phyloP scores from a whole-genome alignment of 1,140 invertebrate species.

The Penaeus chinensis region DNA sequence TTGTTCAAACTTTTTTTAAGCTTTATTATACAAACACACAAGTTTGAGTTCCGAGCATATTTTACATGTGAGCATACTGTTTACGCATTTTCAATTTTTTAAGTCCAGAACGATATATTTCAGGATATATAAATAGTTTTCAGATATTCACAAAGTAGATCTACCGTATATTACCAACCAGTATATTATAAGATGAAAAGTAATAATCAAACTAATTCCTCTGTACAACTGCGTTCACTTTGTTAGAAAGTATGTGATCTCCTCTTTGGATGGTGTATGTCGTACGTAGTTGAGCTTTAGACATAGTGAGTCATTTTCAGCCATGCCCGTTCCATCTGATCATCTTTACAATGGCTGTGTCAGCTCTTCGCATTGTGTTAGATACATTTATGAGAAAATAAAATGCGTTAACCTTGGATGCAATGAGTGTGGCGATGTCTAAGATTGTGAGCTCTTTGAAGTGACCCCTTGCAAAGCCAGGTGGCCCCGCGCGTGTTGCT shows the following conservation, averaged over 20 bases:
- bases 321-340: slow-evolving; percentile 33
- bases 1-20: slow-evolving; percentile 9
- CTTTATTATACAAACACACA: slow-evolving; percentile 17
- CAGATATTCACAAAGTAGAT: neutral
- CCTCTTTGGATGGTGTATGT: slow-evolving; percentile 27
- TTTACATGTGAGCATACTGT: too few species aligned
- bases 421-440: neutral
- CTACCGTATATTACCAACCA: neutral
- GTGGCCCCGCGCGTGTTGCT: too few species aligned
- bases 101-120: neutral
- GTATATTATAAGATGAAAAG: slow-evolving; percentile 26
- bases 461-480: too few species aligned
- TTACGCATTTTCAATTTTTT: too few species aligned
- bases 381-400: slow-evolving; percentile 13
- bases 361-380: slow-evolving; percentile 15
- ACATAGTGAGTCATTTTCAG: slow-evolving; percentile 32
- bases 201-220: slow-evolving; percentile 43
- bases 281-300: slow-evolving; percentile 24
- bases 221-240: slow-evolving; percentile 28
- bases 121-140: slow-evolving; percentile 6
- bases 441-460: too few species aligned
- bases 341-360: slow-evolving; percentile 30
- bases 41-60: neutral
- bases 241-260: slow-evolving; percentile 25
- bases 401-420: slow-evolving; percentile 23